Base-by-base conservation (phyloP, 2,113 vertebrate genomes). In the Odontesthes bonariensis region DNA sequence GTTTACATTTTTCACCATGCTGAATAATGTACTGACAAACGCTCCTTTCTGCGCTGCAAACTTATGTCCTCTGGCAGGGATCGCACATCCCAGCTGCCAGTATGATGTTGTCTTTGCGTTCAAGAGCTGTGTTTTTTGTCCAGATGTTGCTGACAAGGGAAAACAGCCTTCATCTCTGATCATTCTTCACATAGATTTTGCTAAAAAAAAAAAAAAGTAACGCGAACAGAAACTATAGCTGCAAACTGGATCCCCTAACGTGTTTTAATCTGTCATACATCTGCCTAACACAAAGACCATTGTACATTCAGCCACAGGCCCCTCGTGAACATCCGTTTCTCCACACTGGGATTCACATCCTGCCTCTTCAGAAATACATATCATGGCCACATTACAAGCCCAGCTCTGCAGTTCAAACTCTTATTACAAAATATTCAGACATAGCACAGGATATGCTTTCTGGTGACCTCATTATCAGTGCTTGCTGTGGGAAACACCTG, bases 371-470 rank as follows among this genome's bases (percentile, higher is more conserved):
- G 31, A 57, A 51, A 44, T 12, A 16, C 61, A 49, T 8, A 42
- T 17, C 38, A 20, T 1, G 31, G 38, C 9, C 40, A 58, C 1
- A 68, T 44, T 52, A 51, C 46, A 49, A 31, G 16, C 31, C 44
- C 23, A 31, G n/a, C 22, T 51, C 23, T 22, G 54, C 8, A 17
- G 0, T 3, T 33, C 35, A 65, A 44, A 70, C 62, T 4, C 17
- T 44, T 7, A 38, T 38, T 17, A 7, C 1, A 49, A 19, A 49
- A 3, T 13, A 75, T 11, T 55, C 13, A 63, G 31, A 54, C 16
- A 55, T 61, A 79, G 69, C 9, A 71, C 67, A 69, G 51, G 61
- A 76, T 77, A 76, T 76, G 73, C 62, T 65, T n/a, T 53, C 31
- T 55, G 51, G 5, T 64, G 40, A 81, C 53, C 67, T 47, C 53